phyloP scores from a whole-genome alignment of 2,888 invertebrate species.

The Athetis lepigone region DNA sequence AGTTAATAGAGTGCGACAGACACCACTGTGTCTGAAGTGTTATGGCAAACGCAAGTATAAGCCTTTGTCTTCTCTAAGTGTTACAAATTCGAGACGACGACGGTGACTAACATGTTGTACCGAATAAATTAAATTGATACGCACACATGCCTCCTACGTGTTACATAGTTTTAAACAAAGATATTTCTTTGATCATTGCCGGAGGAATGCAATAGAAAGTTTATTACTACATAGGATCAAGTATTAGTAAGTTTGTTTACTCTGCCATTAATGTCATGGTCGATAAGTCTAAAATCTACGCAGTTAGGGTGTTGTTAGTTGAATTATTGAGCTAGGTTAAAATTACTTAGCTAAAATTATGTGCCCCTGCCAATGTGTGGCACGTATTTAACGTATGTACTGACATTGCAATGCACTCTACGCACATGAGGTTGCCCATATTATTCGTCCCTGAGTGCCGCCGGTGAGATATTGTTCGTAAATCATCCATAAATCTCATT shows the following conservation, averaged over 20 bases:
- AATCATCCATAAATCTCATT: too few relatives aligned
- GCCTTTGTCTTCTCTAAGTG: constrained; percentile 32
- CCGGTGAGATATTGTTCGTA: too few relatives aligned
- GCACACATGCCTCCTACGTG: not conserved
- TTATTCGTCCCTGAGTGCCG: too few relatives aligned
- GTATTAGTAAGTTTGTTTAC: not conserved
- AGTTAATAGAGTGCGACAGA: constrained; percentile 30
- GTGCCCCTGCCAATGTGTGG: too few relatives aligned
- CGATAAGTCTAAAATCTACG: not conserved
- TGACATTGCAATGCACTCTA: too few relatives aligned
- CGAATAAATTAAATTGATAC: constrained; percentile 48
- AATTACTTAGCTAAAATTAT: not conserved
- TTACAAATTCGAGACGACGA: constrained; percentile 26
- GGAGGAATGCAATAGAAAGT: constrained; percentile 24
- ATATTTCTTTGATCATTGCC: constrained; percentile 40
- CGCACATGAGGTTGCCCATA: too few relatives aligned
- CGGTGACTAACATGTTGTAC: constrained; percentile 21
- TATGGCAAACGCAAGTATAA: constrained; percentile 33
- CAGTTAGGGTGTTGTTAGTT: not conserved
- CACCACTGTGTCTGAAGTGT: constrained; percentile 21
- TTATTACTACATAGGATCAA: constrained; percentile 21
- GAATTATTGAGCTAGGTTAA: not conserved
- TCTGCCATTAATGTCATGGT: constrained; percentile 1
- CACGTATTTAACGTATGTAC: not conserved
- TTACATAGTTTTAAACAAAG: constrained; percentile 19